These are phyloP conservation scores for Neoarius graeffei DNA, from an alignment of 2,113 vertebrate species.

Conservation along the genomic window DNA sequence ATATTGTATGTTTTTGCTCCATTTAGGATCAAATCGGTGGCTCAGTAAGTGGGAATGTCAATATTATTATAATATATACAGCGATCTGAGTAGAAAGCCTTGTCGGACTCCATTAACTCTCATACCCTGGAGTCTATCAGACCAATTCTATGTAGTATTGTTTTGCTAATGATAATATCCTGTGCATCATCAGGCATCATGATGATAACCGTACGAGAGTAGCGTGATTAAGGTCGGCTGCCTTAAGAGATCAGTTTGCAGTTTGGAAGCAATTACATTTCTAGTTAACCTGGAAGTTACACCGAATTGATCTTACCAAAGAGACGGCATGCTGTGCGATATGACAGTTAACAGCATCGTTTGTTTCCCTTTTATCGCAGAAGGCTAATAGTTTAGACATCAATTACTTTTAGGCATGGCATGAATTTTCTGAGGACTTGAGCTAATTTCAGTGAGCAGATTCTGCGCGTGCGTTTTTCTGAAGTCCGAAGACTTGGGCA, in stretches of 20 bases:
- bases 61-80: background rate
- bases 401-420: constrained; percentile 13
- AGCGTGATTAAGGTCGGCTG: background rate
- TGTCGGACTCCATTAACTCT: constrained; percentile 4
- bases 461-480: background rate
- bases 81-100: background rate
- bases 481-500: background rate
- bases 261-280: constrained; percentile 18
- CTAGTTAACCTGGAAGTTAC: constrained; percentile 24
- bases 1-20: background rate
- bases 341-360: constrained; percentile 2
- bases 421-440: background rate
- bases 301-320: constrained; percentile 7
- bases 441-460: background rate
- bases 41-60: background rate
- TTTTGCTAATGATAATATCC: constrained; percentile 15
- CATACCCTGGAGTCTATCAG: background rate
- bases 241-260: constrained; percentile 11
- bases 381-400: background rate
- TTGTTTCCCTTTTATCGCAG: constrained; percentile 18
- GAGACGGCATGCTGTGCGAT: constrained; percentile 13
- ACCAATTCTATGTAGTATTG: background rate
- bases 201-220: background rate
- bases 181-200: background rate
- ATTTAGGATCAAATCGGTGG: background rate